A percentile compares a stretch with the other conserved stretches of the same genome.
Evolutionary conservation across 2,888 invertebrate species (phyloP).

Genomic region (Tortricodes alternella): DNA sequence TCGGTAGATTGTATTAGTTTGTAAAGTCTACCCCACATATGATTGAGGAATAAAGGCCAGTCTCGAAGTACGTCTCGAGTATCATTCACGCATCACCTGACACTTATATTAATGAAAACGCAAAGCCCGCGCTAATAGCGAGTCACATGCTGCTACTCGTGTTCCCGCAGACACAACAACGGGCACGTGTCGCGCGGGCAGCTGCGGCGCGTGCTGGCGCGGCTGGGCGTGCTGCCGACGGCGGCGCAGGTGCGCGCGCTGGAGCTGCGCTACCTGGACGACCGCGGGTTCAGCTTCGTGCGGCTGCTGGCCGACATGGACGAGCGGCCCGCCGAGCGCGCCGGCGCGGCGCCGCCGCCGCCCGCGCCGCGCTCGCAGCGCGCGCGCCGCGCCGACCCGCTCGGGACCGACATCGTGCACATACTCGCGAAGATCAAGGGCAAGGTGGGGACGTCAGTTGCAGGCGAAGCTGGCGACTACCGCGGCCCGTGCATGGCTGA

Average conservation of each 20-base stretch:
- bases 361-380: constrained; percentile 29
- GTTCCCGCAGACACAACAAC: constrained; percentile 84
- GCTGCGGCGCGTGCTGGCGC: constrained; percentile 87
- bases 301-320: constrained; percentile 85
- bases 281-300: constrained; percentile 89
- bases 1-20: too few species aligned
- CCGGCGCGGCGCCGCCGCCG: constrained; percentile 46
- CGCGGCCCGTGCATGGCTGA: not conserved
- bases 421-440: constrained; percentile 89
- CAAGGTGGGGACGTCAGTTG: constrained; percentile 60
- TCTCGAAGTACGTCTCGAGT: too few species aligned
- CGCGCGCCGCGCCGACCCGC: constrained; percentile 45
- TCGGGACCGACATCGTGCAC: constrained; percentile 86
- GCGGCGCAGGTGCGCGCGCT: constrained; percentile 86
- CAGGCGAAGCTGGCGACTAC: not conserved
- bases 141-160: not conserved
- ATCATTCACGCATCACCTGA: too few species aligned
- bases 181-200: constrained; percentile 88
- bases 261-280: constrained; percentile 87
- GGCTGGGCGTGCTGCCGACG: constrained; percentile 86
- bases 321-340: constrained; percentile 62
- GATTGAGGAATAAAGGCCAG: too few species aligned
- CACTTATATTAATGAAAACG: too few species aligned
- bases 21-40: too few species aligned
- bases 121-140: too few species aligned